Evolutionary conservation across 2,888 invertebrate species (phyloP), one percentile per base, ranked within the genome.

Genomic region (Macrophya alboannulata): DNA sequence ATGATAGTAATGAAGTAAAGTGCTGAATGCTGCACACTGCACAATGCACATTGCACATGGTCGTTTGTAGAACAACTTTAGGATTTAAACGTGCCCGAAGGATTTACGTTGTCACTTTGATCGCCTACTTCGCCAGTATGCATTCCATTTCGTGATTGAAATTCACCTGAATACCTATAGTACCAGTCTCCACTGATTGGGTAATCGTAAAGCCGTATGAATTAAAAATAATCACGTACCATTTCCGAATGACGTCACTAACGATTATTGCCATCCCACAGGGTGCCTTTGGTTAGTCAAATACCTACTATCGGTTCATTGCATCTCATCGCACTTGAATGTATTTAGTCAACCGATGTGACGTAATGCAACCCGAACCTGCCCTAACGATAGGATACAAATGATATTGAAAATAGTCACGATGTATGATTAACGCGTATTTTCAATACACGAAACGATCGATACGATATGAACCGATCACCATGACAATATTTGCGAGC

Each of bases 241-340:
- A 74, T 74, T 74, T 45, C 45, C 72, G 45, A 45, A 74, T 74
- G 21, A n/a, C 72, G 43, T 74, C 45, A n/a, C 72, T 45, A 74
- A 74, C n/a, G 72, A 40, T 43, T 21, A 74, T 45, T 15, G 72
- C 21, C 8, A 17, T 8, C 15, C 72, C 15, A 12, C 45, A 21
- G 45, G 21, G 12, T 25, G 68, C 68, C 68, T 68, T 68, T 68
- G 68, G 68, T 68, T 68, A 8, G 68, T 68, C 68, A 25, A 68
- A 68, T 68, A 31, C 31, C 31, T 31, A 37, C 12, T 68, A 68
- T 68, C 68, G 68, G 37, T 68, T 68, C 68, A 37, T 68, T 25
- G 68, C 21, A 68, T 37, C 37, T 31, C 17, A 25, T 37, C 68
- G 37, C 25, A 37, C 68, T 37, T 37, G 37, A 68, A 68, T 68